These are phyloP conservation scores for Perognathus longimembris DNA, from an alignment of 2,113 vertebrate species.

Conservation along the genomic window DNA sequence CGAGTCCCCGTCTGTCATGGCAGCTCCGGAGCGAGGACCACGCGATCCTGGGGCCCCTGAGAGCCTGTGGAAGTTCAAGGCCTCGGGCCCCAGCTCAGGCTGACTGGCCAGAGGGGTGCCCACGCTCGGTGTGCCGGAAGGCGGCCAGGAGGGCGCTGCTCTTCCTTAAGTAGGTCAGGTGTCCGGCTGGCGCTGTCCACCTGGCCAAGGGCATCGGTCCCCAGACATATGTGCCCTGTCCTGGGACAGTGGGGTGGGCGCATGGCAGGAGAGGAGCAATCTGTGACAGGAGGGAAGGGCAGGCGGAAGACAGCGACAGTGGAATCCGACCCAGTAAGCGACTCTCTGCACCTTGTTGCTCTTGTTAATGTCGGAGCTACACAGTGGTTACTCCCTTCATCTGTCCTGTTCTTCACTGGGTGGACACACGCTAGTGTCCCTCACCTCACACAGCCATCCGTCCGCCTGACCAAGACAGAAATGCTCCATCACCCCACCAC, in stretches of 20 bases:
- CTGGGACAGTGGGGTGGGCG: neutral
- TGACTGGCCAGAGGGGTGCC: no score
- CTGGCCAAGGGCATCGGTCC: neutral
- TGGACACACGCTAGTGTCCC: neutral
- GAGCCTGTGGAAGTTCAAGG: neutral
- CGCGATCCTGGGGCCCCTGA: no score
- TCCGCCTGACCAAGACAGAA: conserved; percentile 67
- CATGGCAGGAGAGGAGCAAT: neutral
- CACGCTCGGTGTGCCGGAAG: no score
- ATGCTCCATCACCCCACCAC: neutral
- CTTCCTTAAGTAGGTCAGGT: neutral
- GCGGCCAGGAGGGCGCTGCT: neutral
- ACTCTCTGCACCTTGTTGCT: neutral
- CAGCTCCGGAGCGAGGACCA: neutral
- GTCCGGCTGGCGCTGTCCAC: neutral
- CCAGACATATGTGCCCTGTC: neutral
- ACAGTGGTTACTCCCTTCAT: neutral
- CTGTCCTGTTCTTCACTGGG: neutral
- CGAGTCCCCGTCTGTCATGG: neutral
- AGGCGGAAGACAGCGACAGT: neutral
- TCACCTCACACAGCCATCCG: conserved; percentile 50
- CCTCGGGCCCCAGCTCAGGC: neutral
- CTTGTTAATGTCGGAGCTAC: neutral
- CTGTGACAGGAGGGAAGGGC: neutral
- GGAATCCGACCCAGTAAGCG: no score